Evolutionary conservation across 2,797 vertebrate species (phyloP).

Genomic region (Anguilla obscura): DNA sequence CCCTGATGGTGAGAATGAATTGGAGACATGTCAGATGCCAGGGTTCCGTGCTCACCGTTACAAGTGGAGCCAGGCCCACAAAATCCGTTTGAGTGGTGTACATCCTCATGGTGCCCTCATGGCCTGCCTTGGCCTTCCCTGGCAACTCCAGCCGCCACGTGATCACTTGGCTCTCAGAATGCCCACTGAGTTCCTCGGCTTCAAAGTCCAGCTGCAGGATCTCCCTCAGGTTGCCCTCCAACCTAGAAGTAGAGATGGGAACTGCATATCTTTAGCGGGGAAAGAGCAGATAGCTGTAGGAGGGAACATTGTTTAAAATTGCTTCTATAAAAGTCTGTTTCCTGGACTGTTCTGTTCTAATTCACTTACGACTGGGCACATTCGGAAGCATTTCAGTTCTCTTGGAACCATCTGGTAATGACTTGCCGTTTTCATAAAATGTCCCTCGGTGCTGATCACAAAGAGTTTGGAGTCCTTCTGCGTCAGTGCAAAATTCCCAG

Average conservation of each 20-base stretch:
- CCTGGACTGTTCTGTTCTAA: background rate
- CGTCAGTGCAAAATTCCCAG: background rate
- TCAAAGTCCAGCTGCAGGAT: slow-evolving; percentile 92
- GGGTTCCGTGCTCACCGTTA: slow-evolving; percentile 80
- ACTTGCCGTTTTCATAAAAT: background rate
- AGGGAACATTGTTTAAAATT: background rate
- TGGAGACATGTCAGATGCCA: background rate
- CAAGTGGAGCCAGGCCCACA: slow-evolving; percentile 82
- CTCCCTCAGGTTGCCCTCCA: slow-evolving; percentile 72
- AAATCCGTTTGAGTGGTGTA: slow-evolving; percentile 86
- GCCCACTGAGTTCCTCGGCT: slow-evolving; percentile 79
- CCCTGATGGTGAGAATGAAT: background rate
- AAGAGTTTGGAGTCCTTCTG: background rate
- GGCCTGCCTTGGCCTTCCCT: slow-evolving; percentile 60
- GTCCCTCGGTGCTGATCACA: background rate
- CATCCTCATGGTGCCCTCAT: slow-evolving; percentile 86
- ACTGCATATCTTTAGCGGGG: too few species aligned
- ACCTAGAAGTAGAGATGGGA: slow-evolving; percentile 49
- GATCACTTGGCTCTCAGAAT: slow-evolving; percentile 82
- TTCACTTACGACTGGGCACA: background rate
- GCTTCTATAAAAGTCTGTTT: background rate
- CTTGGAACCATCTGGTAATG: background rate
- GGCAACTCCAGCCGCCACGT: slow-evolving; percentile 89
- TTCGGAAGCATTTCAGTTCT: background rate
- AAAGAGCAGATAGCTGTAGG: background rate